These are phyloP conservation scores for Sebastes cheni DNA, from an alignment of 2,797 vertebrate genomes.

Conservation along the genomic window DNA sequence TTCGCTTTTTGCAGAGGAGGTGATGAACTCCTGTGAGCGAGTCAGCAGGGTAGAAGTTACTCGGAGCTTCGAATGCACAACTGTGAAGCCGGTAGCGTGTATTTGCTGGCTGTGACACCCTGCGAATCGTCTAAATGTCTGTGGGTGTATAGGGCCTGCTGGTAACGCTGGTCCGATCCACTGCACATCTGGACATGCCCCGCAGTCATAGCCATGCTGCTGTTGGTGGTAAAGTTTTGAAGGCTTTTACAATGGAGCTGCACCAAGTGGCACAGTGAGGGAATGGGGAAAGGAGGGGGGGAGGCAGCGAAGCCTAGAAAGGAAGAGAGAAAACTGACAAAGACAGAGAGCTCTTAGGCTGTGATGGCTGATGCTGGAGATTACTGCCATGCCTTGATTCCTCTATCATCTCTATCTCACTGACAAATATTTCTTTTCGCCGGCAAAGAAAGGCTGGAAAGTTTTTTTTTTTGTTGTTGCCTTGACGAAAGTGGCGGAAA, in stretches of 20 bases:
- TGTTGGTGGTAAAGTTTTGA: conserved; percentile 14
- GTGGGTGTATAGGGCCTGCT: conserved; percentile 21
- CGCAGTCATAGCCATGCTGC: conserved; percentile 17
- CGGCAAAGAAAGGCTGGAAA: background rate
- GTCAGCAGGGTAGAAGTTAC: conserved; percentile 18
- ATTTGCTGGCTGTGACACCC: conserved; percentile 32
- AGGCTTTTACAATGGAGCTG: conserved; percentile 22
- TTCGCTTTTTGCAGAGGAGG: background rate
- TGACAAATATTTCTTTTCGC: conserved; percentile 39
- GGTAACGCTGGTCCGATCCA: conserved; percentile 12
- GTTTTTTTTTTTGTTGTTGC: background rate
- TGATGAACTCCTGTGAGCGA: conserved; percentile 12
- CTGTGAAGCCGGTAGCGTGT: conserved; percentile 5
- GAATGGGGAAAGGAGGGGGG: background rate
- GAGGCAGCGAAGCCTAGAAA: background rate
- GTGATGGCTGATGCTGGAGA: conserved; percentile 40
- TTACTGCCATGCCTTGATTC: conserved; percentile 27
- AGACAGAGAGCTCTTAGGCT: conserved; percentile 19
- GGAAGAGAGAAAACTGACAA: conserved; percentile 15
- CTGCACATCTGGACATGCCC: conserved; percentile 47
- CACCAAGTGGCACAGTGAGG: background rate
- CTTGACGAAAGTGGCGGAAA: conserved; percentile 1
- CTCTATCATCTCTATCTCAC: conserved; percentile 48
- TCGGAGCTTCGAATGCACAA: conserved; percentile 19
- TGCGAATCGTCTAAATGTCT: conserved; percentile 31